Evolutionary conservation across 1,140 invertebrate genomes (phyloP).

Genomic region (Pogonomyrmex barbatus): DNA sequence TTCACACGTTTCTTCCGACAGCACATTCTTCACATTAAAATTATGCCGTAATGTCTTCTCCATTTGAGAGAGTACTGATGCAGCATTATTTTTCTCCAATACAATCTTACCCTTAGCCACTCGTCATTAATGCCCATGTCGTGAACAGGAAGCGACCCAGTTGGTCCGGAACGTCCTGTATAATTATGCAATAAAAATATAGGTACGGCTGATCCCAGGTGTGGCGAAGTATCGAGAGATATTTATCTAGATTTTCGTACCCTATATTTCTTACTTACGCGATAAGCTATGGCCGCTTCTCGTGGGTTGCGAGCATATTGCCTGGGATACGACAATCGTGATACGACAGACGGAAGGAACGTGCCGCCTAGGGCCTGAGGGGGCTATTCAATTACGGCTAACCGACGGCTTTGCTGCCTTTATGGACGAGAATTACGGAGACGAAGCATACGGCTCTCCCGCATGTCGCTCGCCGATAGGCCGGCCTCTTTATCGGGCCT

Average conservation of each 20-base stretch:
- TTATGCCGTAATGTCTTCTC: background rate
- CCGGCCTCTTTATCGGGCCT: conserved; percentile 9
- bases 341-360: conserved; percentile 58
- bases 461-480: conserved; percentile 40
- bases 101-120: background rate
- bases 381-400: conserved; percentile 55
- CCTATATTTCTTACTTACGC: conserved; percentile 58
- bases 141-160: conserved; percentile 1
- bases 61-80: conserved; percentile 1
- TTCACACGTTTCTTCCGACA: no score
- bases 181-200: conserved; percentile 42
- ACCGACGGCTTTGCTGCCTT: conserved; percentile 52
- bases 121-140: conserved; percentile 3
- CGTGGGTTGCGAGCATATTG: conserved; percentile 50
- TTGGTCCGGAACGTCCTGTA: background rate
- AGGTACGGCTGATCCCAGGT: conserved; percentile 38
- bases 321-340: conserved; percentile 35
- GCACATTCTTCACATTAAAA: no score
- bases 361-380: conserved; percentile 25
- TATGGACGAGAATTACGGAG: conserved; percentile 42
- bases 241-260: conserved; percentile 53
- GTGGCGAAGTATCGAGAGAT: conserved; percentile 18
- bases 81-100: background rate
- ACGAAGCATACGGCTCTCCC: conserved; percentile 24
- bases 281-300: conserved; percentile 40